Conservation (phyloP, 1,140 invertebrate genomes). For the Andricus grossulariae region DNA sequence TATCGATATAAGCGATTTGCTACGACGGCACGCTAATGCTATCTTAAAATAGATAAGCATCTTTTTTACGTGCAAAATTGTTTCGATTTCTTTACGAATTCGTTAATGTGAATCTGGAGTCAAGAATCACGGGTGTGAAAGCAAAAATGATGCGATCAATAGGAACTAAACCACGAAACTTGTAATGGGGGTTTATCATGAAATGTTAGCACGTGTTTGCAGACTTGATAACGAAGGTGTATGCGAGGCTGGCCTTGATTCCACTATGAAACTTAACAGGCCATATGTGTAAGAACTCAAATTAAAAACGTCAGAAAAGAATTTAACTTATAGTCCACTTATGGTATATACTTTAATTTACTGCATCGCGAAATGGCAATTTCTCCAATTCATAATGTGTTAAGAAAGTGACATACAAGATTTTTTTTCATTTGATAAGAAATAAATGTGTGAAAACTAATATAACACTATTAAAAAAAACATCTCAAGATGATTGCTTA, state of each 20-base stretch:
- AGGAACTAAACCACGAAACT: neutral
- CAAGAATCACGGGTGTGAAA: neutral
- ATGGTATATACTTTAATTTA: neutral
- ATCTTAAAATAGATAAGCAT: constrained; percentile 29
- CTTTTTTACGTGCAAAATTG: neutral
- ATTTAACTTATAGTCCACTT: constrained; percentile 22
- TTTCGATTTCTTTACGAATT: neutral
- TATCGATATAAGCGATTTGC: constrained; percentile 17
- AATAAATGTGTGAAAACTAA: no score
- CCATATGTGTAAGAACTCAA: constrained; percentile 28
- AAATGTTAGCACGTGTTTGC: constrained; percentile 13
- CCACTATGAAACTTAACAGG: constrained; percentile 16
- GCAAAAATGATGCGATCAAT: neutral
- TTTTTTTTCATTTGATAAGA: no score
- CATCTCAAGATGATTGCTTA: no score
- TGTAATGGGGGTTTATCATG: neutral
- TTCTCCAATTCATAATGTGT: neutral
- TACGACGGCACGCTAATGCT: neutral
- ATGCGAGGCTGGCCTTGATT: constrained; percentile 4
- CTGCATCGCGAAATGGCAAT: neutral
- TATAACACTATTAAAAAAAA: no score
- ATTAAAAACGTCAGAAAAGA: constrained; percentile 13
- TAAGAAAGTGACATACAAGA: neutral
- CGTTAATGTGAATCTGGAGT: neutral
- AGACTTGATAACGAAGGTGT: constrained; percentile 18